phyloP scores from a whole-genome alignment of 2,113 vertebrate genomes.

The Erythrocercus mccallii region DNA sequence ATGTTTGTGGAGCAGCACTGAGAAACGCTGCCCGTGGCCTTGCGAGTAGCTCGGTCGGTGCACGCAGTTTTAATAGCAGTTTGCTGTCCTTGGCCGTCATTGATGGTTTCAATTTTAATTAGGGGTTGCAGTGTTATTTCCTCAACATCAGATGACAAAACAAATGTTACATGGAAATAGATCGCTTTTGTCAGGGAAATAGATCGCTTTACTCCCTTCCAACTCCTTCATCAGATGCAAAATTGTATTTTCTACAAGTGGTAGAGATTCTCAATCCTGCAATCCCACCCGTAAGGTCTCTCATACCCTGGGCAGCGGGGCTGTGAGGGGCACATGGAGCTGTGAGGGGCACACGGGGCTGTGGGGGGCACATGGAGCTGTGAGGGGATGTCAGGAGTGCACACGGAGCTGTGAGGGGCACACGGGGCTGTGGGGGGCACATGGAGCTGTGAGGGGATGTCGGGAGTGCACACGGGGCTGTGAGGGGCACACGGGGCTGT shows the following conservation, averaged over 20 bases:
- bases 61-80: rapidly evolving
- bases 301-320: too few relatives aligned
- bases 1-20: rapidly evolving
- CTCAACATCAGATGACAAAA: background rate
- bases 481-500: background rate
- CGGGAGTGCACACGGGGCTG: background rate
- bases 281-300: too few relatives aligned
- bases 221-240: rapidly evolving
- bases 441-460: background rate
- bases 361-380: background rate
- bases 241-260: background rate
- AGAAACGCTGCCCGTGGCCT: background rate
- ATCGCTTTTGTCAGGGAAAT: background rate
- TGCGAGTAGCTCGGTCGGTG: rapidly evolving
- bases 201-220: background rate
- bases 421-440: too few relatives aligned
- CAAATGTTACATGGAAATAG: background rate
- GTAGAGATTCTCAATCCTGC: background rate
- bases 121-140: too few relatives aligned
- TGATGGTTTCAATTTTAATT: background rate
- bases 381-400: too few relatives aligned
- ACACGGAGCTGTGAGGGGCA: background rate
- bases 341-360: background rate
- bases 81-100: background rate
- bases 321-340: too few relatives aligned